These are phyloP conservation scores for Shargacucullia verbasci DNA, from an alignment of 2,888 invertebrate genomes.

Conservation along the genomic window DNA sequence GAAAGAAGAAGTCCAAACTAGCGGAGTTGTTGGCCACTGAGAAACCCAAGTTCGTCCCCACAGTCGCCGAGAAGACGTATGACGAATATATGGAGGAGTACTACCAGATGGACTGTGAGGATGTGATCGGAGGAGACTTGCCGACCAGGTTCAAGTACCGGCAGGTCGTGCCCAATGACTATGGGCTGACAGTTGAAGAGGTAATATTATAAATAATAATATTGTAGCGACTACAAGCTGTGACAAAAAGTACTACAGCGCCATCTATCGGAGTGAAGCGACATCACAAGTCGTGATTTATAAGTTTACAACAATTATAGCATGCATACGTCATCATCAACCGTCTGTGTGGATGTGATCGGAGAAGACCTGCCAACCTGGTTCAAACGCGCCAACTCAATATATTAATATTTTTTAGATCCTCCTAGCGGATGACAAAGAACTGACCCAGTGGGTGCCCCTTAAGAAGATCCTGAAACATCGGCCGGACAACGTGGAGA, in stretches of 20 bases:
- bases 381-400: no score
- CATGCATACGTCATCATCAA: no score
- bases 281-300: no score
- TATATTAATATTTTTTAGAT: conserved; percentile 89
- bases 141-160: conserved; percentile 98
- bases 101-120: conserved; percentile 98
- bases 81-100: conserved; percentile 98
- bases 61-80: conserved; percentile 91
- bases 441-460: conserved; percentile 98
- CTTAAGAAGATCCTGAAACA: conserved; percentile 95
- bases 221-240: no score
- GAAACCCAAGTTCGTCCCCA: conserved; percentile 96
- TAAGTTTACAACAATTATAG: no score
- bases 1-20: conserved; percentile 92
- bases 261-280: no score
- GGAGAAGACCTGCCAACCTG: no score
- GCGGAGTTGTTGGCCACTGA: conserved; percentile 92
- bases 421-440: conserved; percentile 96
- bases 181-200: conserved; percentile 97
- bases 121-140: conserved; percentile 96
- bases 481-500: conserved; percentile 93
- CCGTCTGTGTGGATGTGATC: no score
- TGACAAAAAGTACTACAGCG: no score
- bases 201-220: conserved; percentile 80
- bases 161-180: conserved; percentile 96